phyloP scores from a whole-genome alignment of 2,113 vertebrate species.

The Grammomys dolichurus region DNA sequence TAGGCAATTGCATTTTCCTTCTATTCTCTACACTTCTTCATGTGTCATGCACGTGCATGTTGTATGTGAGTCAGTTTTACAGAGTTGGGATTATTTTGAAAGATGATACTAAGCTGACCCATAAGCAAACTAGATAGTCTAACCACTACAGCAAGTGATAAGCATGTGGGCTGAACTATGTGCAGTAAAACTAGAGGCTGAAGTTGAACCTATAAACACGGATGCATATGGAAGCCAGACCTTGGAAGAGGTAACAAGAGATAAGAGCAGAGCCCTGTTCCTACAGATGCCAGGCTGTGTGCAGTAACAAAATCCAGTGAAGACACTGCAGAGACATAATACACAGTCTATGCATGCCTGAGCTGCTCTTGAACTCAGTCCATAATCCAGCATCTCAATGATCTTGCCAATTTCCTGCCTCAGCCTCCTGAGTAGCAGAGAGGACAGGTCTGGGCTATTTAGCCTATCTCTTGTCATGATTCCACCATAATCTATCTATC shows the following conservation, averaged over 20 bases:
- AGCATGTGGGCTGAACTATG: not conserved
- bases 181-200: not conserved
- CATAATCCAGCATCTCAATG: not conserved
- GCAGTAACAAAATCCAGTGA: not conserved
- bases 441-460: too few relatives aligned
- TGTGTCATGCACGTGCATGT: not conserved
- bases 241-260: not conserved
- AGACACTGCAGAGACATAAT: not conserved
- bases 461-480: not conserved
- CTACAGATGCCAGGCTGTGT: not conserved
- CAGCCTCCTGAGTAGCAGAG: not conserved
- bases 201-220: not conserved
- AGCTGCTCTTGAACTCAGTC: not conserved
- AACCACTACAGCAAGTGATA: not conserved
- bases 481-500: not conserved
- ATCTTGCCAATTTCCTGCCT: not conserved
- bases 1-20: not conserved
- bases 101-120: not conserved
- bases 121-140: not conserved
- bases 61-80: not conserved
- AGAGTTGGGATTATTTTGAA: slow-evolving; percentile 30
- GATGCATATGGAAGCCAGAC: not conserved
- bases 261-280: not conserved
- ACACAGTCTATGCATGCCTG: not conserved
- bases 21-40: not conserved